Conservation (phyloP, 2,888 invertebrate species). For the Tachina lurida region DNA sequence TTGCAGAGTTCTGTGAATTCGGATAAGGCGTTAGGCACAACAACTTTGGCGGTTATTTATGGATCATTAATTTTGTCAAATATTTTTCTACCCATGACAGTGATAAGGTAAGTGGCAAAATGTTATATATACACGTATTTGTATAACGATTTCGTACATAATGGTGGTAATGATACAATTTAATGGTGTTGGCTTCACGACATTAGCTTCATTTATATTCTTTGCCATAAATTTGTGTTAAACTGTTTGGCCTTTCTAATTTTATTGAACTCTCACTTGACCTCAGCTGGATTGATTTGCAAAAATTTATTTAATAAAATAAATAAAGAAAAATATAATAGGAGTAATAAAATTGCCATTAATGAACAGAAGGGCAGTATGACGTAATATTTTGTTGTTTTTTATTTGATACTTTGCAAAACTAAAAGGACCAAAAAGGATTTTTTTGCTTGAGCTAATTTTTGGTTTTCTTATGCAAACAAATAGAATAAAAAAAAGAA, state of each 20-base stretch:
- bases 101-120: conserved; percentile 87
- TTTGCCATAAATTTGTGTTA: conserved; percentile 10
- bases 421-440: too few species aligned
- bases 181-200: not conserved
- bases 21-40: conserved; percentile 91
- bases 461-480: too few species aligned
- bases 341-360: not conserved
- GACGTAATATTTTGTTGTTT: not conserved
- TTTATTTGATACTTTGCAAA: too few species aligned
- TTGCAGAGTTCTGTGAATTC: conserved; percentile 93
- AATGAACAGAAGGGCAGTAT: not conserved
- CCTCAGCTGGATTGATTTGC: conserved; percentile 24
- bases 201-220: conserved; percentile 16
- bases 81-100: conserved; percentile 92
- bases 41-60: conserved; percentile 93
- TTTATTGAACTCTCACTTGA: conserved; percentile 3
- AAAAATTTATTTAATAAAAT: not conserved
- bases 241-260: conserved; percentile 12
- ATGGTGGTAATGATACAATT: not conserved
- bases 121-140: not conserved
- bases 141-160: too few species aligned
- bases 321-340: not conserved
- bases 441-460: too few species aligned
- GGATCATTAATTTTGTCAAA: conserved; percentile 94
- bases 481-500: too few species aligned